A percentile compares a stretch with the other conserved stretches of the same genome.
phyloP scores from a whole-genome alignment of 1,140 invertebrate genomes.

The Drosophila lini region DNA sequence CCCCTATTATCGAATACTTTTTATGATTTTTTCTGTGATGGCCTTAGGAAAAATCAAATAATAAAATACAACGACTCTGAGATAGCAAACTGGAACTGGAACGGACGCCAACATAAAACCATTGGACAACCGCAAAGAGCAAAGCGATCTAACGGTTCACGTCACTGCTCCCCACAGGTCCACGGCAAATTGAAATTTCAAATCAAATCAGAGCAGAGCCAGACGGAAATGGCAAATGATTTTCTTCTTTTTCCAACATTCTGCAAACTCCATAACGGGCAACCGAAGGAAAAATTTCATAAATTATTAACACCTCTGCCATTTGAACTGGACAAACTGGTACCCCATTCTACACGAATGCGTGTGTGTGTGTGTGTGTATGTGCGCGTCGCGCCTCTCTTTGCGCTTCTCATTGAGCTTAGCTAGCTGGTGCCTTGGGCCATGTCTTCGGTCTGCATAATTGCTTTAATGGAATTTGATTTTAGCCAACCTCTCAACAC shows the following conservation, averaged over 20 bases:
- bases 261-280: constrained; percentile 45
- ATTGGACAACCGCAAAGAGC: constrained; percentile 54
- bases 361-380: not conserved
- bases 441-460: constrained; percentile 57
- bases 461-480: constrained; percentile 83
- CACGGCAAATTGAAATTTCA: constrained; percentile 67
- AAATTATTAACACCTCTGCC: constrained; percentile 83
- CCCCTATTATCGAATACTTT: not conserved
- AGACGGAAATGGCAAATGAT: constrained; percentile 59
- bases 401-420: constrained; percentile 54
- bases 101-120: constrained; percentile 19
- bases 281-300: constrained; percentile 57
- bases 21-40: too few relatives aligned
- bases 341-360: constrained; percentile 17
- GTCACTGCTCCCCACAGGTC: constrained; percentile 60
- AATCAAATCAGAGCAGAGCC: constrained; percentile 68
- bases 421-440: constrained; percentile 24
- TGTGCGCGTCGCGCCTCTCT: constrained; percentile 41
- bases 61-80: constrained; percentile 2
- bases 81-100: constrained; percentile 18
- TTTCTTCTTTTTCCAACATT: constrained; percentile 34
- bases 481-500: constrained; percentile 58
- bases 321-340: constrained; percentile 83
- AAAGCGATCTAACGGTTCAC: constrained; percentile 59
- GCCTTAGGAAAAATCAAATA: constrained; percentile 21